Conservation (phyloP, 2,113 vertebrate genomes). For the Burhinus bistriatus region DNA sequence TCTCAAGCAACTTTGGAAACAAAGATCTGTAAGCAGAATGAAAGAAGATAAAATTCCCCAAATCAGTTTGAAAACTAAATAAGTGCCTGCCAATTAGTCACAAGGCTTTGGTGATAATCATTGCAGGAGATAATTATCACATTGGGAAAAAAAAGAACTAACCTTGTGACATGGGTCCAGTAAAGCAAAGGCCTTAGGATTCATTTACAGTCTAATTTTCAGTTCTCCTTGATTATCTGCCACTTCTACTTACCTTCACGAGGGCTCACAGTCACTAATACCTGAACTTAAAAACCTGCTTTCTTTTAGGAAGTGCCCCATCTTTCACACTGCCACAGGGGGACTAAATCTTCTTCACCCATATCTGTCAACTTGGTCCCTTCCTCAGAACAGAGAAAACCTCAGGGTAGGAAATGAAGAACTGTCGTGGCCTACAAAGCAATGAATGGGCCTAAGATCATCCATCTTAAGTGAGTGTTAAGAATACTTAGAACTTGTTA, state of each 20-base stretch:
- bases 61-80: neutral
- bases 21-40: neutral
- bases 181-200: neutral
- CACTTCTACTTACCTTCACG: neutral
- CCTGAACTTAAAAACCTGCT: neutral
- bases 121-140: neutral
- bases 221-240: neutral
- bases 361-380: neutral
- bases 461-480: neutral
- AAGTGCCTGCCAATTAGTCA: neutral
- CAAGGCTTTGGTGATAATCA: neutral
- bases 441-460: neutral
- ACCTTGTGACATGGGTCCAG: neutral
- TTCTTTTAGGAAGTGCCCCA: neutral
- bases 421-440: neutral
- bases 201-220: neutral
- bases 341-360: neutral
- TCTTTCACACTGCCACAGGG: neutral
- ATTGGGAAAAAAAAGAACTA: neutral
- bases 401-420: neutral
- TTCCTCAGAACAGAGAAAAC: neutral
- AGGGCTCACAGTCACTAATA: neutral
- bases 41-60: neutral
- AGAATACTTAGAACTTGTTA: no score
- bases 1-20: neutral